Percentiles rank a stretch among this genome's conserved stretches.
Conservation (phyloP, 1,140 invertebrate species). For the Tetramorium simillimum region DNA sequence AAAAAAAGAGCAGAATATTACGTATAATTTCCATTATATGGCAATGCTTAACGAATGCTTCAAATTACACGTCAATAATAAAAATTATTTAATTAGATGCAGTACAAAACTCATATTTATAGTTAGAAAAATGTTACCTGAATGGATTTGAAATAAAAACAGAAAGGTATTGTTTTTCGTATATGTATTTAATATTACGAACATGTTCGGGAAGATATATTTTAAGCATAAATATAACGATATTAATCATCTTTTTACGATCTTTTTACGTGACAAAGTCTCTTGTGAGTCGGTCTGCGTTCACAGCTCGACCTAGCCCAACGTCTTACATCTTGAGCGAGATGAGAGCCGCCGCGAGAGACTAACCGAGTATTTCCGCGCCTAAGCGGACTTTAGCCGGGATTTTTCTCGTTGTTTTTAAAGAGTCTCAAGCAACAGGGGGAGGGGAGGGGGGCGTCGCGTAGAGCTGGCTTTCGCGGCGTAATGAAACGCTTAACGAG, state of each 20-base stretch:
- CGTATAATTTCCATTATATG: not conserved
- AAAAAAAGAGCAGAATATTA: not conserved
- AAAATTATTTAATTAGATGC: not conserved
- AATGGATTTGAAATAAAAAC: too few species aligned
- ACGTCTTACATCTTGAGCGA: constrained; percentile 32
- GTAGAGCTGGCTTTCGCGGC: constrained; percentile 19
- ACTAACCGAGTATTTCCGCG: constrained; percentile 43
- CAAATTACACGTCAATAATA: not conserved
- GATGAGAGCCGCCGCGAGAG: constrained; percentile 20
- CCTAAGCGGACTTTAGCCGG: constrained; percentile 36
- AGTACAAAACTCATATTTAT: not conserved
- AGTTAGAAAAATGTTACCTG: too few species aligned
- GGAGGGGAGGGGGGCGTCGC: not conserved
- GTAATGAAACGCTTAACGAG: constrained; percentile 61
- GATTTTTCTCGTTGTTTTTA: constrained; percentile 45
- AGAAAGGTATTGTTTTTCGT: not conserved
- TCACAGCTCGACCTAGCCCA: constrained; percentile 30
- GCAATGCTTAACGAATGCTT: not conserved
- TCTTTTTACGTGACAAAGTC: not conserved
- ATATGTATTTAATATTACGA: too few species aligned
- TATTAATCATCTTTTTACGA: not conserved
- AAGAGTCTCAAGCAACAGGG: not conserved
- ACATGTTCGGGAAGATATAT: not conserved
- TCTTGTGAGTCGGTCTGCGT: not conserved
- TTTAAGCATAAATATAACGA: not conserved